A percentile compares a stretch with the other conserved stretches of the same genome.
These are phyloP conservation scores for Hoplostethus mediterraneus DNA, from an alignment of 2,797 vertebrate genomes.

Conservation along the genomic window DNA sequence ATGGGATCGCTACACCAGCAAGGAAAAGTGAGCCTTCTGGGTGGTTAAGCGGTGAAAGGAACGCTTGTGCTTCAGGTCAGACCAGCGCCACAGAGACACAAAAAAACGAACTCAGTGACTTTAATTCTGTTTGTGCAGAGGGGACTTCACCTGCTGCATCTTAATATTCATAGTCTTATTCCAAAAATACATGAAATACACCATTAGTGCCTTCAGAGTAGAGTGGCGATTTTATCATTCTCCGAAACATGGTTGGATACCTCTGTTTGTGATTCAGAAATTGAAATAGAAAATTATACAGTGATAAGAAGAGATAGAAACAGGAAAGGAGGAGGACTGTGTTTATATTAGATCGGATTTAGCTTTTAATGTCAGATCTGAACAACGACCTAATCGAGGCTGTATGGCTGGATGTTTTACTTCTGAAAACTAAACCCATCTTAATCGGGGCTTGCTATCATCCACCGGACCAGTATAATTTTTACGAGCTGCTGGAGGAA, in stretches of 20 bases:
- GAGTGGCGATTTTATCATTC: no score
- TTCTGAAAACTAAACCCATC: constrained; percentile 1
- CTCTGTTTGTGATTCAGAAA: constrained; percentile 2
- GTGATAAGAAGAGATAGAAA: constrained; percentile 11
- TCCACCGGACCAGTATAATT: constrained; percentile 11
- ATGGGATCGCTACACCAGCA: no score
- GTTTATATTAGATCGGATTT: constrained; percentile 3
- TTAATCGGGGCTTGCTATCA: constrained; percentile 1
- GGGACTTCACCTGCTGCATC: no score
- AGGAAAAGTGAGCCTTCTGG: no score
- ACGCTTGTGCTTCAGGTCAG: no score
- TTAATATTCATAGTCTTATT: no score
- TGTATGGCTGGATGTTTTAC: background rate
- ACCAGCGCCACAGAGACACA: no score
- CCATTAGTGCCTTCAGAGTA: no score
- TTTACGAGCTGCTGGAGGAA: constrained; percentile 5
- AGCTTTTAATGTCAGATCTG: constrained; percentile 8
- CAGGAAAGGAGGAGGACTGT: background rate
- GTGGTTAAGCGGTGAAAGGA: no score
- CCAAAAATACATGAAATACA: no score
- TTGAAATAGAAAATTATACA: constrained; percentile 13
- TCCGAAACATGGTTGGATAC: background rate
- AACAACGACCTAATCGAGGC: background rate
- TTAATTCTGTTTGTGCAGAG: no score
- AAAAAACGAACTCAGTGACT: no score